Base-by-base conservation (phyloP, 2,113 vertebrate genomes). In the Petroica traversi region DNA sequence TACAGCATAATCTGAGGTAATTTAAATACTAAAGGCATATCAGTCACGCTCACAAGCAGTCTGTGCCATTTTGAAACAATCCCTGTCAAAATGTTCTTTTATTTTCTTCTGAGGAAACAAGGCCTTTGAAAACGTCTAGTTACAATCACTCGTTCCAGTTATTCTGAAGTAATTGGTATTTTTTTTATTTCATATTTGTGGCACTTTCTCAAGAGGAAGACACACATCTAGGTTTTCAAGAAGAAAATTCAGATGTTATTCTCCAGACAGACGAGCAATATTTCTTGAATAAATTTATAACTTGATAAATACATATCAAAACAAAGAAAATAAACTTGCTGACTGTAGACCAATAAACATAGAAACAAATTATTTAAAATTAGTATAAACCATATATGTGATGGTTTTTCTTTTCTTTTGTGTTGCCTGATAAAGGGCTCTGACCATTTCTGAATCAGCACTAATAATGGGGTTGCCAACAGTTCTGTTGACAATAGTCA, bases 1-100 rank as follows among this genome's bases (percentile, higher is more conserved):
- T 81, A 77, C 49, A 82, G 41, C 19, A 73, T 74, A 82, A 94
- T 66, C 43, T 77, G 68, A 72, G 25, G 16, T 82, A 81, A 91
- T 97, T 93, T 93, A 52, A 96, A 57, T 92, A 92, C 59, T 95
- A 94, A 94, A 92, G 91, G 36, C 29, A 9, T 64, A 64, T 83
- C 89, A 95, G 78, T 91, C 82, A 81, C 7, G 12, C 76, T 95
- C 73, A 68, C 14, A 91, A 75, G 69, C 46, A 75, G 62, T 19
- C 58, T 62, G 24, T 57, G 63, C 78, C 19, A 69, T 94, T 94
- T 91, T 93, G 55, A 90, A 96, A 91, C 61, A 84, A 79, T 94
- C 76, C 57, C 46, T 92, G 58, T 85, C 81, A 92, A 34, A 94
- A 81, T 34, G 19, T 41, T 90, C 92, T 94, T 96, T 97, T 87